Base-by-base conservation (phyloP, 2,888 invertebrate species). In the Oscheius sp. region DNA sequence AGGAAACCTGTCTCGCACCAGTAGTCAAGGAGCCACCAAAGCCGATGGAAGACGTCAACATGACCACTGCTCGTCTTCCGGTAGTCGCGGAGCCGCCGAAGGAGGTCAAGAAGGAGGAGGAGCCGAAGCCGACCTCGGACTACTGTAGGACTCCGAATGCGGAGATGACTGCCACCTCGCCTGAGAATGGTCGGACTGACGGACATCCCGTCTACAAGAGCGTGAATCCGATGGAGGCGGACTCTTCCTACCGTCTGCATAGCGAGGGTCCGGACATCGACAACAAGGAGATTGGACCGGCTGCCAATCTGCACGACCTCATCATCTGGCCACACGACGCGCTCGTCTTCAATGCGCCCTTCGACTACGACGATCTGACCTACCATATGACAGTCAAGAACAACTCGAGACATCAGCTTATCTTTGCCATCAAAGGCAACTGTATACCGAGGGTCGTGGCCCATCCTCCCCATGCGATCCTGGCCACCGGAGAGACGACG, bases 161-260 rank as follows among this genome's bases (percentile, higher is more conserved):
- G 47, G 9, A 37, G 11, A 48, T 47, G 48, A 11, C 48, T 48
- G 65, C 65, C 33, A 33, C 5, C 5, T 21, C 13, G 60, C 60
- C 60, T 3, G 32, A 1, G 21, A 4, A 35, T 3, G 29, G 13
- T n/a, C 21, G 13, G 58, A 58, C 58, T 58, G 32, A n/a, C 11
- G 58, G 58, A 50, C 50, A 11, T 13, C 13, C 9, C 50, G 13
- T 13, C 9, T 9, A 9, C 63, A 13, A 42, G n/a, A 32, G 53
- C 32, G 50, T n/a, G 13, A 70, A 70, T 42, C 70, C 70, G 29
- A 70, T 72, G 60, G n/a, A 2, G n/a, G 48, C 51, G n/a, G 60
- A 60, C 29, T 51, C 32, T 3, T 42, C 72, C 50, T 59, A 72
- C 32, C 5, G 13, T 32, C 70, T 55, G 2, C 42, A 5, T 13